Percentiles rank a stretch among this genome's conserved stretches.
Evolutionary conservation across 2,888 invertebrate species (phyloP).

Genomic region (Epistrophe grossulariae): DNA sequence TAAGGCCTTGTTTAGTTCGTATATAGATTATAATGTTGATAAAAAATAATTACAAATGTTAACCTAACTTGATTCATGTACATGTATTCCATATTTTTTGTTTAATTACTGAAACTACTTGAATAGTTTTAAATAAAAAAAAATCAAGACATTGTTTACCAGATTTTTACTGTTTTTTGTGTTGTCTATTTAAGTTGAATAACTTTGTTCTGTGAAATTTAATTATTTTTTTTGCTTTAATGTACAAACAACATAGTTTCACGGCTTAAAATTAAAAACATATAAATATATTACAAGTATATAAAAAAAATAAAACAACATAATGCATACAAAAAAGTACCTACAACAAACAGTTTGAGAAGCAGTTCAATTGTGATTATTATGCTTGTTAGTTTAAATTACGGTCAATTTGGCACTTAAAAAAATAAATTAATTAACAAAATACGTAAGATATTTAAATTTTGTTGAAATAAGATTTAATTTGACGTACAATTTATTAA

Average conservation of each 20-base stretch:
- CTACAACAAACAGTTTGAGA: conserved; percentile 50
- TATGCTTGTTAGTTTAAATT: conserved; percentile 50
- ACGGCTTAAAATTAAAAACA: conserved; percentile 64
- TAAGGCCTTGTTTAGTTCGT: conserved; percentile 68
- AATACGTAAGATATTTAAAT: conserved; percentile 32
- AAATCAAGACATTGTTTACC: conserved; percentile 22
- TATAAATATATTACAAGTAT: conserved; percentile 71
- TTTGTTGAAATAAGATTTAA: conserved; percentile 8
- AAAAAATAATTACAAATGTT: conserved; percentile 74
- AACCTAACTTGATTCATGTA: conserved; percentile 71
- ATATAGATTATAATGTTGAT: conserved; percentile 68
- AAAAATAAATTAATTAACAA: conserved; percentile 38
- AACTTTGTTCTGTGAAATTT: conserved; percentile 57
- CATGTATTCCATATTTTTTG: conserved; percentile 59
- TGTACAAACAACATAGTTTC: conserved; percentile 61
- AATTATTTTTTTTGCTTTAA: conserved; percentile 28
- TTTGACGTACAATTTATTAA: not conserved
- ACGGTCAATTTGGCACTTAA: conserved; percentile 72
- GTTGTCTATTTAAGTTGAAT: conserved; percentile 16
- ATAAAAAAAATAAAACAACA: conserved; percentile 44
- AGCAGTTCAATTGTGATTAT: conserved; percentile 48
- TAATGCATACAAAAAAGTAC: conserved; percentile 23
- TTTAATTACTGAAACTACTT: conserved; percentile 69
- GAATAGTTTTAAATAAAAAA: conserved; percentile 56
- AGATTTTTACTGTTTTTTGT: conserved; percentile 32